Conservation (phyloP, 2,888 invertebrate species). For the Nesidiocoris tenuis region DNA sequence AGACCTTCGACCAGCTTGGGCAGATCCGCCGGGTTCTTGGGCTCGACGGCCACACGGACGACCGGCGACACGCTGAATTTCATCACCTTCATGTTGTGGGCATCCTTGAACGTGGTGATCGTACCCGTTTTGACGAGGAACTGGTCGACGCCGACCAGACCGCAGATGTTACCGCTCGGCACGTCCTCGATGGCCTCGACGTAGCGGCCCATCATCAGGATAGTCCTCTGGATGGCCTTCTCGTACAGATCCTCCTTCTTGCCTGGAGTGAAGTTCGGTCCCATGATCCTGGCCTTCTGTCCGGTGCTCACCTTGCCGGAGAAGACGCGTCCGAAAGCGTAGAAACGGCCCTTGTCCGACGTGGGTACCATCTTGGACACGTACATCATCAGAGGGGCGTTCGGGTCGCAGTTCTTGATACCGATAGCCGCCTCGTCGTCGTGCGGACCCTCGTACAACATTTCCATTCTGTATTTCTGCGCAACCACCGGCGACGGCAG, state of each 20-base stretch:
- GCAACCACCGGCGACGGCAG: slow-evolving; percentile 98
- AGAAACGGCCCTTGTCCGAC: slow-evolving; percentile 99
- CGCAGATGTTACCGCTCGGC: slow-evolving; percentile 98
- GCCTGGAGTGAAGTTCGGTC: slow-evolving; percentile 95
- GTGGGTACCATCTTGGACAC: slow-evolving; percentile 99
- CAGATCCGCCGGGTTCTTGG: slow-evolving; percentile 97
- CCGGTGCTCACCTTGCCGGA: slow-evolving; percentile 86
- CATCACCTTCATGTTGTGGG: slow-evolving; percentile 99
- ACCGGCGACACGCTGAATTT: slow-evolving; percentile 99
- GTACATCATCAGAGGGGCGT: slow-evolving; percentile 99
- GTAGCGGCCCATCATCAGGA: slow-evolving; percentile 99
- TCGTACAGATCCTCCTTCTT: slow-evolving; percentile 99
- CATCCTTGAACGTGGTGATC: slow-evolving; percentile 97
- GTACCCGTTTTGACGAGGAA: slow-evolving; percentile 99
- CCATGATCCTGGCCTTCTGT: slow-evolving; percentile 96
- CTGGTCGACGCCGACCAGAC: slow-evolving; percentile 99
- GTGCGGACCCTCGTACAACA: slow-evolving; percentile 97
- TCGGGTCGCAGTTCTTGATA: slow-evolving; percentile 90
- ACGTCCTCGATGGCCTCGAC: slow-evolving; percentile 99
- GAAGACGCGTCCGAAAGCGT: slow-evolving; percentile 99
- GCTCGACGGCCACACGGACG: slow-evolving; percentile 98
- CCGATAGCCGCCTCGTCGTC: slow-evolving; percentile 94
- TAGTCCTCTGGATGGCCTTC: slow-evolving; percentile 98
- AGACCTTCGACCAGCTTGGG: slow-evolving; percentile 96
- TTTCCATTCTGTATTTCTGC: slow-evolving; percentile 98